Evolutionary conservation across 2,797 vertebrate genomes (phyloP).

Genomic region (Gambelia wislizenii): DNA sequence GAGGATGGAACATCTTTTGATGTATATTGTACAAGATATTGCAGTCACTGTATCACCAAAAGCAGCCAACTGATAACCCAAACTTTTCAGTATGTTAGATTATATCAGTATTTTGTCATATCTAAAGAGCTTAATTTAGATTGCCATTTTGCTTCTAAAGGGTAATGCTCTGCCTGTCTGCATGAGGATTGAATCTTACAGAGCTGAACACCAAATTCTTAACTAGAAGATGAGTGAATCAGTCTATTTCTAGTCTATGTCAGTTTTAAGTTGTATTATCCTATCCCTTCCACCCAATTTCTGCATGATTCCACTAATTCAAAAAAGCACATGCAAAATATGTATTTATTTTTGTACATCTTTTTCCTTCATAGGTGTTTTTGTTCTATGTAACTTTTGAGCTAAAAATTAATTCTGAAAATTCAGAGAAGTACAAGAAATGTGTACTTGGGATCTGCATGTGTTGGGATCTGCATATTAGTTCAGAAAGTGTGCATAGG

Average conservation of each 20-base stretch:
- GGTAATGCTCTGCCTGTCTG: not conserved
- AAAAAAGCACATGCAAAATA: not conserved
- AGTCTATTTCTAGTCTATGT: not conserved
- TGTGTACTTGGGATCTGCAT: no score
- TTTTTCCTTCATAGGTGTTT: not conserved
- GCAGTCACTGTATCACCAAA: not conserved
- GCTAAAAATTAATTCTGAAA: not conserved
- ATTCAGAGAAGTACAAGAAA: not conserved
- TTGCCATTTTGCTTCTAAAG: rapidly evolving
- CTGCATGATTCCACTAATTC: not conserved
- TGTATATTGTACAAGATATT: not conserved
- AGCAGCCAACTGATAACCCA: not conserved
- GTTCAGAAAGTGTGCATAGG: not conserved
- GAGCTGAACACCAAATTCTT: not conserved
- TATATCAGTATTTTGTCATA: not conserved
- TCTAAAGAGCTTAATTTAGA: conserved; percentile 33
- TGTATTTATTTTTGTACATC: not conserved
- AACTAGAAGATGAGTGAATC: not conserved
- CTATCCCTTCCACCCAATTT: not conserved
- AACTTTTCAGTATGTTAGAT: conserved; percentile 1
- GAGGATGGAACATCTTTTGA: not conserved
- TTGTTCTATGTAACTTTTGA: not conserved
- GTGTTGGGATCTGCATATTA: not conserved
- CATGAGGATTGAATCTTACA: not conserved
- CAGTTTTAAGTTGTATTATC: not conserved